Evolutionary conservation across 2,113 vertebrate species (phyloP), one percentile per base, ranked within the genome.

Genomic region (Chlorodrepanis virens): DNA sequence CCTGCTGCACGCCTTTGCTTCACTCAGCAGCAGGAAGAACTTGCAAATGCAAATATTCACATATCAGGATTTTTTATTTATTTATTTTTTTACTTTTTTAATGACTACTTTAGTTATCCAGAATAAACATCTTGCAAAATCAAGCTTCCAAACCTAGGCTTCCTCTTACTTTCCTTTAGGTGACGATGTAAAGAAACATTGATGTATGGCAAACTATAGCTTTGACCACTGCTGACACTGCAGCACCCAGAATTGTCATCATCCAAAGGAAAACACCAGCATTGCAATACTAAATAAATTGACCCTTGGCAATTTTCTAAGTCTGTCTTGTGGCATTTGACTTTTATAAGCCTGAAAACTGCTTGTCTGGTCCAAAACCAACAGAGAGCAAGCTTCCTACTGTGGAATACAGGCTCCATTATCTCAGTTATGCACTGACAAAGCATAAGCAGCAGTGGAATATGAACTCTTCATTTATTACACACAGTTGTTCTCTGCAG

Each of bases 331-430:
- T 89, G 89, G 70, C 95, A 89, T 95, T 96, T 95, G 91, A 95
- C 94, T 95, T 96, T 93, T 50, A 63, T 40, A 87, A 87, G 81
- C 54, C 93, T 93, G 81, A 85, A 96, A 90, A 91, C 29, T 35
- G 88, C 61, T 72, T 4, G 0, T 79, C 87, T 94, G 70, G 39
- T 96, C 94, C 94, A 97, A 97, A 96, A 92, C 64, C 83, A 97
- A 93, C 96, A 93, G 14, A 44, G 19, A 91, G 23, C 1, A 1
- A 88, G 83, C 91, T 92, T 92, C 89, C 92, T 85, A 25, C 53
- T 33, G 86, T 1, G 0, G 86, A 95, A 93, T 89, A 94, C 86
- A 95, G 68, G 76, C 86, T 54, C 59, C 91, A 91, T 95, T 92
- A 96, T 95, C 87, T 59, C 9, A 6, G 86, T 60, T 67, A 92